Base-by-base conservation (phyloP, 2,888 invertebrate species). In the Parelbella ahira region DNA sequence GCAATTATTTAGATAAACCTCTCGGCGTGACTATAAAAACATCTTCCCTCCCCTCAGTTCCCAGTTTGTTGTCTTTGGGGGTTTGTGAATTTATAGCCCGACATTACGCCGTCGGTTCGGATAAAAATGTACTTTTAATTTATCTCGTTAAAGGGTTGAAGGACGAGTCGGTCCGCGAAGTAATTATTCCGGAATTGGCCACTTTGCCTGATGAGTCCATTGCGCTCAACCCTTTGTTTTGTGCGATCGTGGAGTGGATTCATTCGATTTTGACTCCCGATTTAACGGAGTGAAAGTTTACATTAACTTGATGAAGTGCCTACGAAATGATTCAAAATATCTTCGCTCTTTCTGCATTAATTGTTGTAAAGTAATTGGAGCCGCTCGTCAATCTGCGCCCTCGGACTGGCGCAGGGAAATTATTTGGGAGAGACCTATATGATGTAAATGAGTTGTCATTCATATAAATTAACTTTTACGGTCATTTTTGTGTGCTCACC, bases 121-220 rank as follows among this genome's bases (percentile, higher is more conserved):
- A 86, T 59, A 87, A 87, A 87, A 87, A 87, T 84, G 80, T 84
- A 83, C 87, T 86, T 87, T 87, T 87, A 87, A 87, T 87, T 87
- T 86, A 84, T 87, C 86, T 86, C 83, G 84, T 86, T 87, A 87
- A 87, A 87, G 87, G 87, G 86, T 87, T 87, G 84, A 86, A 77
- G 81, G 78, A 84, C 84, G 81, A 68, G 67, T 67, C 72, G 84
- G 81, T 78, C 77, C 76, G 81, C 80, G 80, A 68, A 86, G 86
- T 86, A 86, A 87, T 87, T 87, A 84, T 82, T 80, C 81, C 77
- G 70, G 69, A 86, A 87, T 87, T 87, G 86, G 80, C 83, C 87
- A 87, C 87, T 87, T 84, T 83, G 68, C 68, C 80, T 84, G 86
- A 87, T 87, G 86, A 87, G 84, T 86, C 80, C 79, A 73, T 82